Evolutionary conservation across 1,140 invertebrate genomes (phyloP).

Genomic region (Drosophila elegans): DNA sequence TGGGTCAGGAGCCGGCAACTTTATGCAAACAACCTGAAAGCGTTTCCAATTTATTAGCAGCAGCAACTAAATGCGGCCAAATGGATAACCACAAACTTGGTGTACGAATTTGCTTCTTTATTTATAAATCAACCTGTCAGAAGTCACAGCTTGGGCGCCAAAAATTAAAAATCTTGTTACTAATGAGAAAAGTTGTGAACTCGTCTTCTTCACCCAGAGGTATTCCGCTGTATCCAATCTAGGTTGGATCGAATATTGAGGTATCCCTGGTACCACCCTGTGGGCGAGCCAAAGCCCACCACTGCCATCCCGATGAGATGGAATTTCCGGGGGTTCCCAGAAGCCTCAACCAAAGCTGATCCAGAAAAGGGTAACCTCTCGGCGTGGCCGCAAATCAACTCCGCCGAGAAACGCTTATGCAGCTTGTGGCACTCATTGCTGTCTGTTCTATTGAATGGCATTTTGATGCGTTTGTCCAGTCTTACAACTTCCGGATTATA

Average conservation of each 20-base stretch:
- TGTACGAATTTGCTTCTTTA: constrained; percentile 26
- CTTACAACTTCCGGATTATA: background rate
- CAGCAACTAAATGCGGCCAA: constrained; percentile 38
- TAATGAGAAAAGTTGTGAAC: constrained; percentile 38
- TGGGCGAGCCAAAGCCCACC: background rate
- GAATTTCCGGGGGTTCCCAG: background rate
- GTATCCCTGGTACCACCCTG: background rate
- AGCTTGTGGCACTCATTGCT: background rate
- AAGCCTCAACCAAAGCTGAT: background rate
- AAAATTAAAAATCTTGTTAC: constrained; percentile 19
- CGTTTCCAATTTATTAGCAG: constrained; percentile 68
- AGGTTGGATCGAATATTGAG: background rate
- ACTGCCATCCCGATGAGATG: background rate
- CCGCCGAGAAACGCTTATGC: background rate
- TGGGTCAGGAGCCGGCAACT: constrained; percentile 42
- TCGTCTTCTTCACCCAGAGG: background rate
- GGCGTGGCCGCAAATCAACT: constrained; percentile 4
- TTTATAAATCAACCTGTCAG: constrained; percentile 33
- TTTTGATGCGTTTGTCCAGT: constrained; percentile 12
- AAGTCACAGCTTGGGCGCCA: constrained; percentile 8
- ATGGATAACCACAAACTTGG: constrained; percentile 23
- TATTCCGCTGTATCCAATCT: constrained; percentile 10
- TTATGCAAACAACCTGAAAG: constrained; percentile 65
- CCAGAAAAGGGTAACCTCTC: background rate
- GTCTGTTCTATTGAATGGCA: background rate